Evolutionary conservation across 2,797 vertebrate species (phyloP).

Genomic region (Siniperca scherzeri): DNA sequence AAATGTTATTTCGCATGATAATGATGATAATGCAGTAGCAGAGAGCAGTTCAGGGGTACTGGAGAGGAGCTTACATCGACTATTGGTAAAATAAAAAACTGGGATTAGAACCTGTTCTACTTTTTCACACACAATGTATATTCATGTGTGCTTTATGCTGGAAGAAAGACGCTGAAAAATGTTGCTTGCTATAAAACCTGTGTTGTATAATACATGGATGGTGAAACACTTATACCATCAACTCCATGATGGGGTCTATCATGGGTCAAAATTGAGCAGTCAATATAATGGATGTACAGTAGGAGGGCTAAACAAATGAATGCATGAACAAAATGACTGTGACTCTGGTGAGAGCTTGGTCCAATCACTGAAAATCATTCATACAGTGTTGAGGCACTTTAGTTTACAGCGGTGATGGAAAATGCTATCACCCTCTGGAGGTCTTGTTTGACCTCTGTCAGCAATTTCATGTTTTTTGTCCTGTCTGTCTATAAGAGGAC

Average conservation of each 20-base stretch:
- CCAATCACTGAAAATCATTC: slow-evolving; percentile 33
- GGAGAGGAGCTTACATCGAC: background rate
- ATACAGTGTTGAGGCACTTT: slow-evolving; percentile 23
- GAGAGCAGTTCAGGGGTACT: no score
- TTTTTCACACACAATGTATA: background rate
- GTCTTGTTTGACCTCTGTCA: slow-evolving; percentile 47
- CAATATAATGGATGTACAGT: slow-evolving; percentile 19
- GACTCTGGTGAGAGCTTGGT: slow-evolving; percentile 7
- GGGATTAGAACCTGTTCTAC: no score
- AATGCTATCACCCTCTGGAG: slow-evolving; percentile 31
- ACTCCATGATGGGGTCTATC: slow-evolving; percentile 5
- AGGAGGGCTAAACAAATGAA: background rate
- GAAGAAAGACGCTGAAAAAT: background rate
- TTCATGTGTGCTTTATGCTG: background rate
- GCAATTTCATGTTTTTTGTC: slow-evolving; percentile 37
- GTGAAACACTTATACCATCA: background rate
- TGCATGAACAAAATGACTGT: slow-evolving; percentile 16
- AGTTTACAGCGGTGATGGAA: slow-evolving; percentile 45
- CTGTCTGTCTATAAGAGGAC: slow-evolving; percentile 28
- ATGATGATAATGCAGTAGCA: background rate
- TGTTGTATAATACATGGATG: background rate
- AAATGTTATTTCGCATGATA: background rate
- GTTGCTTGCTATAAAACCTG: background rate
- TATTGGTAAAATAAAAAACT: background rate
- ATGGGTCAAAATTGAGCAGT: slow-evolving; percentile 8